Evolutionary conservation across 1,140 invertebrate species (phyloP), one percentile per base, ranked within the genome.

Genomic region (Phymorhynchus buccinoides): DNA sequence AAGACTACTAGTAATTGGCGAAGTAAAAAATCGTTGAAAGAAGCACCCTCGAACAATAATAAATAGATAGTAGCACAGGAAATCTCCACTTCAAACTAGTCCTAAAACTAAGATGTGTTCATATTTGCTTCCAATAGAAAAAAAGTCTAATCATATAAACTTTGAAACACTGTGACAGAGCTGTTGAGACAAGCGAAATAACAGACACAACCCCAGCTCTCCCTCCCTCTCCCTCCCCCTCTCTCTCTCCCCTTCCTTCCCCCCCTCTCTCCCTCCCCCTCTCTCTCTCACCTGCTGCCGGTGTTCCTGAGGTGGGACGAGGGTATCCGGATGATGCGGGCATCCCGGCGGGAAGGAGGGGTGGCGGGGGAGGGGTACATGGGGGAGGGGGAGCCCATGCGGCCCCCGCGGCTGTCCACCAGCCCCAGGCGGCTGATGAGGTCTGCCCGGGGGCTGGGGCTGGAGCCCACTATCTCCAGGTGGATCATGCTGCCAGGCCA

Each of bases 381-480:
- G n/a, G 39, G 14, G 48, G 44, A 32, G 3, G 80, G 80, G 81
- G 81, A 73, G 32, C 66, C 81, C 18, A 83, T 56, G 18, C 56
- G 56, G 22, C 77, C 77, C 9, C 6, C 18, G 4, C 77, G 77
- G 14, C 42, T 48, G 37, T 75, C 37, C 37, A 41, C 37, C 37
- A 41, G 14, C 9, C 27, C 52, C 52, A 41, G 14, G 18, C 52
- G 44, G 52, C 3, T 39, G n/a, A 32, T 14, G 35, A 71, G 66
- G 35, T 37, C 62, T 27, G 62, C 81, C 0, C 81, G 81, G 41
- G 81, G 81, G 39, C 81, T 83, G 81, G 81, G 32, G 62, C 66
- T 83, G 35, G 81, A 83, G 1, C 81, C 80, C 81, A 83, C 81
- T 18, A 83, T 71, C 62, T 83, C 81, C 81, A 83, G 41, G 39